Conservation (phyloP, 2,888 invertebrate genomes). For the Hartigia nigra region DNA sequence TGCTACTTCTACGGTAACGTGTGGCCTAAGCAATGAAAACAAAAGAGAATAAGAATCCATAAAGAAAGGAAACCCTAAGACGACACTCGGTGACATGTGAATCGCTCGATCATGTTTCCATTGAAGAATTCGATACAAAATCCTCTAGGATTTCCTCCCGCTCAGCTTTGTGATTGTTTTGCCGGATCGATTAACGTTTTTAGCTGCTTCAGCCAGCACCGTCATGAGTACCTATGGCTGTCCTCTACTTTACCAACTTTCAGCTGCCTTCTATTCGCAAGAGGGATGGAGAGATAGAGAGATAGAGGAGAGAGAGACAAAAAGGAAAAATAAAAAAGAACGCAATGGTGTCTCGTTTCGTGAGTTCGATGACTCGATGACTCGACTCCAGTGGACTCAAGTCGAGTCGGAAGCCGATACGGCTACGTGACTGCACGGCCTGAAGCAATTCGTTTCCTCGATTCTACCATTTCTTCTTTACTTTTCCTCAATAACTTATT, state of each 20-base stretch:
- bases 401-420: not conserved
- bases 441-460: not conserved
- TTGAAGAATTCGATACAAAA: slow-evolving; percentile 17
- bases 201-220: not conserved
- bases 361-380: not conserved
- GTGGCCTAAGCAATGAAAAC: not conserved
- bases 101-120: slow-evolving; percentile 11
- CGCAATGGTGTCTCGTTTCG: slow-evolving; percentile 11
- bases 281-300: slow-evolving; percentile 14
- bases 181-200: not conserved
- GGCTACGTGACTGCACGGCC: not conserved
- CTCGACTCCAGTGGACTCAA: not conserved
- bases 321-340: slow-evolving; percentile 12
- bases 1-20: not conserved
- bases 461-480: not conserved
- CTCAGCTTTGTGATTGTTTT: slow-evolving; percentile 17
- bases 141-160: slow-evolving; percentile 4
- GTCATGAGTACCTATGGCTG: not conserved
- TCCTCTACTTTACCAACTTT: not conserved
- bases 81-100: slow-evolving; percentile 1
- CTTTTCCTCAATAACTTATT: not conserved
- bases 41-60: not conserved
- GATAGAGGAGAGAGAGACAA: slow-evolving; percentile 3
- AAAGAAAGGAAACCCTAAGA: slow-evolving; percentile 19
- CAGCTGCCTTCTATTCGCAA: not conserved